Percentiles rank a stretch among this genome's conserved stretches.
phyloP scores from a whole-genome alignment of 2,113 vertebrate genomes.

The Pluvianellus socialis region DNA sequence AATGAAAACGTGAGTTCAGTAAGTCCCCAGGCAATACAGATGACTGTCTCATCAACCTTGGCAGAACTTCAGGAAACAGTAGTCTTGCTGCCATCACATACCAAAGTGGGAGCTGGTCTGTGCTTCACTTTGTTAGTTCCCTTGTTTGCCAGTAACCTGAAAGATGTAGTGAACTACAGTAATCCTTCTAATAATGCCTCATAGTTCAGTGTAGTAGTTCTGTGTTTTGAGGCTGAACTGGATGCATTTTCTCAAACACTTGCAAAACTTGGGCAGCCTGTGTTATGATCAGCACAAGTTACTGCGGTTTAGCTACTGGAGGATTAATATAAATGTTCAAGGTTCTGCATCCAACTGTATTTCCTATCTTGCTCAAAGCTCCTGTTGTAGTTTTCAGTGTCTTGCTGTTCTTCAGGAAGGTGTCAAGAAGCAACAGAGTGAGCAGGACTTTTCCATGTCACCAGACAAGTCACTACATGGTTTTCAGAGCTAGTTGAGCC shows the following conservation, averaged over 20 bases:
- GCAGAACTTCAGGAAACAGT: neutral
- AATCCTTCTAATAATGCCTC: neutral
- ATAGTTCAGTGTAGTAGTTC: neutral
- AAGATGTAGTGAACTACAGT: neutral
- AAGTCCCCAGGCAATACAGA: neutral
- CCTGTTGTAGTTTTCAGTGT: neutral
- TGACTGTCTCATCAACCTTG: neutral
- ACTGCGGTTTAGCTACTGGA: neutral
- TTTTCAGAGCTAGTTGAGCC: neutral
- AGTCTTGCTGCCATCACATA: neutral
- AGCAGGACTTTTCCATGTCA: neutral
- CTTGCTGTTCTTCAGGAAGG: neutral
- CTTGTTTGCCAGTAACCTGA: neutral
- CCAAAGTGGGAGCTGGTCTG: neutral
- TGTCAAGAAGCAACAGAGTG: neutral
- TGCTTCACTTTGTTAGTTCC: neutral
- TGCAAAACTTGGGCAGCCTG: neutral
- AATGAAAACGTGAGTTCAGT: neutral
- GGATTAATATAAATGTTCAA: neutral
- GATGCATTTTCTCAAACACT: neutral
- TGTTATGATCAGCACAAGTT: neutral
- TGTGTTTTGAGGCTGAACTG: neutral
- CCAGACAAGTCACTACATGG: neutral
- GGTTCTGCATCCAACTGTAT: neutral
- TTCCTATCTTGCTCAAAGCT: neutral